Conservation (phyloP, 2,888 invertebrate species). For the Serrognathus titanus region DNA sequence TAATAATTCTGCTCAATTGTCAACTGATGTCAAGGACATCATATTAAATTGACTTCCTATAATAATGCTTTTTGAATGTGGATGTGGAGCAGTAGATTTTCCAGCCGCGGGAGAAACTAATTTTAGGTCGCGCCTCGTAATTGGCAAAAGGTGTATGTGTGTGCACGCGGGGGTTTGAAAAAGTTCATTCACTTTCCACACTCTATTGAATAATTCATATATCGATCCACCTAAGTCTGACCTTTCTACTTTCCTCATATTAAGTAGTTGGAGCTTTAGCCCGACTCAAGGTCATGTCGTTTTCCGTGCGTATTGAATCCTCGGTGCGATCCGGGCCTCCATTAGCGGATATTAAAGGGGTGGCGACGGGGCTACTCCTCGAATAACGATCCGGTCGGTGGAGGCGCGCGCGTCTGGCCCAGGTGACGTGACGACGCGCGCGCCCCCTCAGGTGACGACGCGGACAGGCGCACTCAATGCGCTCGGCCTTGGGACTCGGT, state of each 20-base stretch:
- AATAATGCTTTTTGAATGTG: too few species aligned
- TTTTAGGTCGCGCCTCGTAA: too few species aligned
- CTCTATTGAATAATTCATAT: slow-evolving; percentile 52
- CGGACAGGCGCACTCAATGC: slow-evolving; percentile 31
- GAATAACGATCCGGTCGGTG: slow-evolving; percentile 49
- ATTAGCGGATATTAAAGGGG: slow-evolving; percentile 47
- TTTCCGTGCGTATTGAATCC: slow-evolving; percentile 13
- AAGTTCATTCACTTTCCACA: slow-evolving; percentile 52
- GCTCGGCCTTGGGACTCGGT: slow-evolving; percentile 44
- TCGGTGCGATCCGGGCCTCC: slow-evolving; percentile 34
- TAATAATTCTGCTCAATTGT: too few species aligned
- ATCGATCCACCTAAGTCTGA: slow-evolving; percentile 50
- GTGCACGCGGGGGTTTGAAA: slow-evolving; percentile 6
- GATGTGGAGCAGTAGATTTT: too few species aligned
- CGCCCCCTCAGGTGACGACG: slow-evolving; percentile 22
- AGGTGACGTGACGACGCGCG: slow-evolving; percentile 33
- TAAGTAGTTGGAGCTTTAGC: slow-evolving; percentile 39
- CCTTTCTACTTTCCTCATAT: slow-evolving; percentile 50
- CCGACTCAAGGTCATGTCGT: slow-evolving; percentile 34
- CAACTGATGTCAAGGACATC: too few species aligned
- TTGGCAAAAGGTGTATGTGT: too few species aligned
- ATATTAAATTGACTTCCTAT: too few species aligned
- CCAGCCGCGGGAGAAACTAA: too few species aligned
- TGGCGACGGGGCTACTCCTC: slow-evolving; percentile 44
- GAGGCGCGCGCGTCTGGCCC: slow-evolving; percentile 33